Evolutionary conservation across 2,797 vertebrate species (phyloP).

Genomic region (Gadopsis marmoratus): DNA sequence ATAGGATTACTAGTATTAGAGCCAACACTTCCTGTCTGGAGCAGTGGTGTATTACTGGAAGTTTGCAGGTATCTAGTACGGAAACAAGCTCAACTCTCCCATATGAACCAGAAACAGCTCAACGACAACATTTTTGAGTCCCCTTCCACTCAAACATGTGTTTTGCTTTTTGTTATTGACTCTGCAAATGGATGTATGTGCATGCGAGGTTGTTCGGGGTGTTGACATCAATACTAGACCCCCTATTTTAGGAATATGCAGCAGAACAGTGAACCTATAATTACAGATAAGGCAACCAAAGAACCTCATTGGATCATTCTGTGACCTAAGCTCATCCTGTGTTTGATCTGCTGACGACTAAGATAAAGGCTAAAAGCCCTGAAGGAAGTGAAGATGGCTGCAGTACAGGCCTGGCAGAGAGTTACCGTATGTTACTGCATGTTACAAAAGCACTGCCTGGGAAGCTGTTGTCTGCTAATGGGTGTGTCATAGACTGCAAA

Average conservation of each 20-base stretch:
- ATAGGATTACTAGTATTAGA: background rate
- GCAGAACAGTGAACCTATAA: background rate
- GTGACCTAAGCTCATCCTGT: background rate
- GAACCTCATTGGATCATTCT: background rate
- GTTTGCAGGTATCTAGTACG: background rate
- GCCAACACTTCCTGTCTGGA: background rate
- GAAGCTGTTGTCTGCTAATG: background rate
- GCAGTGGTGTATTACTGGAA: background rate
- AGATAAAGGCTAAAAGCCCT: background rate
- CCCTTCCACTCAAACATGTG: background rate
- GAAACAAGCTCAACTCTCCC: background rate
- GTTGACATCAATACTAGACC: background rate
- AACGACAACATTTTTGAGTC: no score
- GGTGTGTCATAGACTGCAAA: background rate
- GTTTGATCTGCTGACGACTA: background rate
- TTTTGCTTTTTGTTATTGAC: background rate
- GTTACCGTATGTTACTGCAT: no score
- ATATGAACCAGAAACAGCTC: background rate
- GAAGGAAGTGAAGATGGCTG: background rate
- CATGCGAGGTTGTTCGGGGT: background rate
- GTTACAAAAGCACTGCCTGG: background rate
- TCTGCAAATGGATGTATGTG: background rate
- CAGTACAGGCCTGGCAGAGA: background rate
- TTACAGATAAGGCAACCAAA: background rate
- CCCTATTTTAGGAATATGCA: background rate